These are phyloP conservation scores for Neoaliturus tenellus DNA, from an alignment of 2,888 invertebrate species.

Conservation along the genomic window DNA sequence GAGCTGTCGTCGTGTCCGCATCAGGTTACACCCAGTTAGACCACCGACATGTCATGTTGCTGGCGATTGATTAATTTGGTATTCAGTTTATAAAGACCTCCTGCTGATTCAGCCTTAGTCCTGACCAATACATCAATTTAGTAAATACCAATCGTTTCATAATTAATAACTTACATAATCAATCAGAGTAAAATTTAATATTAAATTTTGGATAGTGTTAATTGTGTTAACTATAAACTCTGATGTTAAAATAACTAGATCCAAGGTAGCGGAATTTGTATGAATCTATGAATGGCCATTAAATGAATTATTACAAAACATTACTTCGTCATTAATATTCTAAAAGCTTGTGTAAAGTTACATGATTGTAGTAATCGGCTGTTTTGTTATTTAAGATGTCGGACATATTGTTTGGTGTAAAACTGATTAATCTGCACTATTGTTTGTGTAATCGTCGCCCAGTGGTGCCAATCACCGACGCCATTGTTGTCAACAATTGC, in stretches of 20 bases:
- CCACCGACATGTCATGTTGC: not conserved
- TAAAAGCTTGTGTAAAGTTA: too few relatives aligned
- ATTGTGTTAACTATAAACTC: too few relatives aligned
- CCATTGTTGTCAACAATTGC: not conserved
- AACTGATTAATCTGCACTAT: conserved; percentile 6
- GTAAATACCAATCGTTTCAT: not conserved
- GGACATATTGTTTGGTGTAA: not conserved
- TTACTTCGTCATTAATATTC: too few relatives aligned
- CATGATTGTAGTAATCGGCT: not conserved
- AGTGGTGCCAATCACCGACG: conserved; percentile 12
- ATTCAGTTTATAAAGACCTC: conserved; percentile 10
- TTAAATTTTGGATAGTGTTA: too few relatives aligned
- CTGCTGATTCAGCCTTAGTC: not conserved
- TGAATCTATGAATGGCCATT: too few relatives aligned
- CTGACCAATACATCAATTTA: not conserved
- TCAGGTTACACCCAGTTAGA: not conserved
- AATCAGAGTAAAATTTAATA: not conserved
- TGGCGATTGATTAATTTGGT: conserved; percentile 16
- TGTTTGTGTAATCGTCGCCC: conserved; percentile 12
- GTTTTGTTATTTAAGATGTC: conserved; percentile 25
- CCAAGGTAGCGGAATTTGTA: too few relatives aligned
- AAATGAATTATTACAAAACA: too few relatives aligned
- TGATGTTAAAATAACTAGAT: too few relatives aligned
- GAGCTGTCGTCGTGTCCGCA: not conserved
- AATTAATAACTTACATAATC: not conserved